Evolutionary conservation across 2,113 vertebrate genomes (phyloP).

Genomic region (Haplotaxodon microlepis): DNA sequence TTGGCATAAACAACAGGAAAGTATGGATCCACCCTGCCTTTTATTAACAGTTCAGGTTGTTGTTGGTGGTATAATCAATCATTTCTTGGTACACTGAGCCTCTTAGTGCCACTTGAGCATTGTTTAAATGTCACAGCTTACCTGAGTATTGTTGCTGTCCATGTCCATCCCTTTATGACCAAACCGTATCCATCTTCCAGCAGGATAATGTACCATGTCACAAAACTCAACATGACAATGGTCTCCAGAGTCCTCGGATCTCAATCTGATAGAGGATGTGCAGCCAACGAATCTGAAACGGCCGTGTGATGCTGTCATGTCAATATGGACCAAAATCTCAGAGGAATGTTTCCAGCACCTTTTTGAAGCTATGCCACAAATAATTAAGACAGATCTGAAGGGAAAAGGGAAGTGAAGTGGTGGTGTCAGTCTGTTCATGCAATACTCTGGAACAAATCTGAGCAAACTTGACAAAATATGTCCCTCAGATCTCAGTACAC

Average conservation of each 20-base stretch:
- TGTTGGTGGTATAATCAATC: not conserved
- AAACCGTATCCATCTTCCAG: not conserved
- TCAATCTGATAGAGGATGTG: not conserved
- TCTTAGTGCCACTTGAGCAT: not conserved
- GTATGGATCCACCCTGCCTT: not conserved
- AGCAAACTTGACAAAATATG: not conserved
- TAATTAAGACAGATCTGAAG: not conserved
- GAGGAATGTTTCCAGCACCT: not conserved
- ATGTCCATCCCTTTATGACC: not conserved
- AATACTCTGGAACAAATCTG: not conserved
- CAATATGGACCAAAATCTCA: not conserved
- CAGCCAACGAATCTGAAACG: fast-evolving
- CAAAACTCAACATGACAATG: not conserved
- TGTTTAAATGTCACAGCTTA: not conserved
- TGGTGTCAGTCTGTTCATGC: not conserved
- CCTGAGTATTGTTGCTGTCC: not conserved
- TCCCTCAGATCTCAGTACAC: not conserved
- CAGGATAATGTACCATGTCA: not conserved
- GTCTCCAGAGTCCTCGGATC: not conserved
- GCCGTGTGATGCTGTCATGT: not conserved
- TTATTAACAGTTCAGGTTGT: not conserved
- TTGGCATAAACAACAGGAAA: not conserved
- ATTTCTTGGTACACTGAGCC: not conserved
- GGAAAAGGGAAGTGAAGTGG: not conserved
- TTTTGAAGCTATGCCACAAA: not conserved